A percentile compares a stretch with the other conserved stretches of the same genome.
Evolutionary conservation across 2,113 vertebrate species (phyloP).

Genomic region (Anarrhichthys ocellatus): DNA sequence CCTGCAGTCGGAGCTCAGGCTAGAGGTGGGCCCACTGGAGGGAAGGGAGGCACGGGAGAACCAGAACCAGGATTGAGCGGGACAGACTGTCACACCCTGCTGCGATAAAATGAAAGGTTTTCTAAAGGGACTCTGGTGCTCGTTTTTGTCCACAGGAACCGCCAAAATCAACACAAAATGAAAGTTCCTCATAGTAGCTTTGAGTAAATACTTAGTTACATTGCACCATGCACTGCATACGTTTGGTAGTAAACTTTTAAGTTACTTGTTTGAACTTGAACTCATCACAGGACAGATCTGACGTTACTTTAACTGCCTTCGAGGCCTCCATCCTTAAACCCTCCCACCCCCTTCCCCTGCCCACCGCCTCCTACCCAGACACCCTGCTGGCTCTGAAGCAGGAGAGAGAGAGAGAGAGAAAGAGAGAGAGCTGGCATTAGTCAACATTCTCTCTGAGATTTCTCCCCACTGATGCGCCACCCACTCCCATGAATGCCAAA

Average conservation of each 20-base stretch:
- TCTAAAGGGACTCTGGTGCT: no score
- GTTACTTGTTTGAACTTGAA: conserved; percentile 21
- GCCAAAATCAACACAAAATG: neutral
- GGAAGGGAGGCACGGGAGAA: no score
- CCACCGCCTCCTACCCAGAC: conserved; percentile 36
- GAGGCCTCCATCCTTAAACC: conserved; percentile 23
- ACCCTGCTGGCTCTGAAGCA: conserved; percentile 60
- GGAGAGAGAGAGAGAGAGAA: conserved; percentile 11
- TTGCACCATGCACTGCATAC: neutral
- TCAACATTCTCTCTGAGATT: conserved; percentile 67
- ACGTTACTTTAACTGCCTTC: conserved; percentile 40
- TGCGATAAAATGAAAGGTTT: no score
- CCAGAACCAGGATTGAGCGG: no score
- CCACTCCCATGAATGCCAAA: conserved; percentile 82
- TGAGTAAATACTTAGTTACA: neutral
- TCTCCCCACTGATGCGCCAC: conserved; percentile 75
- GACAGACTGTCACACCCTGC: no score
- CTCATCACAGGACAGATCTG: conserved; percentile 25
- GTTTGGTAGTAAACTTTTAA: conserved; percentile 5
- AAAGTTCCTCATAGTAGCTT: neutral
- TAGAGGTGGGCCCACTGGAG: no score
- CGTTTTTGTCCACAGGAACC: neutral
- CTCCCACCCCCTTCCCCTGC: neutral
- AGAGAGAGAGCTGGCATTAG: conserved; percentile 50
- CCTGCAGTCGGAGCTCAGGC: no score